These are phyloP conservation scores for Seriola dumerili DNA, from an alignment of 2,113 vertebrate species.

Conservation along the genomic window DNA sequence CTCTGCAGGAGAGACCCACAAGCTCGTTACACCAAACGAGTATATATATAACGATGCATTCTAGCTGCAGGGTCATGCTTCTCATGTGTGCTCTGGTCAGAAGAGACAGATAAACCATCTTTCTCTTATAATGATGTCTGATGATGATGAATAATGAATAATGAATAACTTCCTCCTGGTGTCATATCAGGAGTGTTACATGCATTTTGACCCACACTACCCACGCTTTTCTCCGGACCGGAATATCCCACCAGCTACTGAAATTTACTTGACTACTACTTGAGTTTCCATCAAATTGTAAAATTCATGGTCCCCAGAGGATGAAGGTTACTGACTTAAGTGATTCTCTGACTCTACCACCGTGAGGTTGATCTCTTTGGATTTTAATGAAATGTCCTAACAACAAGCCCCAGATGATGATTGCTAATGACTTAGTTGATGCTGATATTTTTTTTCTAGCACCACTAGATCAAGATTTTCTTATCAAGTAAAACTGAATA, in stretches of 20 bases:
- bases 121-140: not conserved
- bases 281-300: not conserved
- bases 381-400: not conserved
- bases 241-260: not conserved
- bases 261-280: too few relatives aligned
- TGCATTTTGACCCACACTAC: not conserved
- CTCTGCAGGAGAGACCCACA: conserved; percentile 31
- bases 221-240: not conserved
- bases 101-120: conserved; percentile 5
- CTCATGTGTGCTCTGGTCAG: conserved; percentile 11
- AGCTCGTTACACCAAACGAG: conserved; percentile 41
- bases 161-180: not conserved
- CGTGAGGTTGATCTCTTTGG: not conserved
- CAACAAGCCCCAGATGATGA: not conserved
- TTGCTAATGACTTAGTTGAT: not conserved
- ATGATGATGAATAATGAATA: not conserved
- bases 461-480: not conserved
- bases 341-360: too few relatives aligned
- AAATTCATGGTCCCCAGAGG: not conserved
- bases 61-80: conserved; percentile 39
- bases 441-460: not conserved
- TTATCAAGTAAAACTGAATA: not conserved
- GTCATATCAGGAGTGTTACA: not conserved
- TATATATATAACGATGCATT: conserved; percentile 46
- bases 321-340: not conserved